These are phyloP conservation scores for Cynocephalus volans DNA, from an alignment of 2,113 vertebrate genomes.

Conservation along the genomic window DNA sequence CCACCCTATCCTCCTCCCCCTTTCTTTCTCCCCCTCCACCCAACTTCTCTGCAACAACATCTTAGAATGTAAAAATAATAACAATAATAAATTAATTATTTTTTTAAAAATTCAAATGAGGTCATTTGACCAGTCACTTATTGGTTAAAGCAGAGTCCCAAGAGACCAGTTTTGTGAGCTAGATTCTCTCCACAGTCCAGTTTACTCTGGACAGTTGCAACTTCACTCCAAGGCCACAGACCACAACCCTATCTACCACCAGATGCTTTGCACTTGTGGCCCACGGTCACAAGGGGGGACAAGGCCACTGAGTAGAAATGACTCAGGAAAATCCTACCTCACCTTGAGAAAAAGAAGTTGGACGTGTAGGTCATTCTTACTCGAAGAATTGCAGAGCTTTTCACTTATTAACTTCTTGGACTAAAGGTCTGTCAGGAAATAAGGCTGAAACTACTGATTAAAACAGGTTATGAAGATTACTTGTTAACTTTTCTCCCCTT, in stretches of 20 bases:
- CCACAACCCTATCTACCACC: conserved; percentile 25
- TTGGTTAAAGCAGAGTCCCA: conserved; percentile 28
- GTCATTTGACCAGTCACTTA: conserved; percentile 48
- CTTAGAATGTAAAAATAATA: too few relatives aligned
- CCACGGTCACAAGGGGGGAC: neutral
- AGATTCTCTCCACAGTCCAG: conserved; percentile 40
- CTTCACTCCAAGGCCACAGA: neutral
- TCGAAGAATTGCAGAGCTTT: neutral
- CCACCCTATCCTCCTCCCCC: too few relatives aligned
- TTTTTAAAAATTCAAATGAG: conserved; percentile 63
- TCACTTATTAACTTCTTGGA: neutral
- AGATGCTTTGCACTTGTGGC: conserved; percentile 66
- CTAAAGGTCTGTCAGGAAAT: conserved; percentile 23
- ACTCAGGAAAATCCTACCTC: conserved; percentile 45
- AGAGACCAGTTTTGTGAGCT: conserved; percentile 42
- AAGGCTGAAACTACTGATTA: conserved; percentile 8
- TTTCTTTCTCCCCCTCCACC: too few relatives aligned
- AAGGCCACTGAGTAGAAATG: neutral
- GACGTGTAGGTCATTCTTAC: neutral
- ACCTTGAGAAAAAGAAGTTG: conserved; percentile 58
- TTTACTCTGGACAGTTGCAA: conserved; percentile 48
- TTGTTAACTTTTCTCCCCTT: neutral
- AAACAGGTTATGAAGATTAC: conserved; percentile 30
- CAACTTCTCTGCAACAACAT: too few relatives aligned
- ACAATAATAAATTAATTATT: too few relatives aligned